A percentile compares a stretch with the other conserved stretches of the same genome.
Evolutionary conservation across 2,113 vertebrate genomes (phyloP).

Genomic region (Ranitomeya variabilis): DNA sequence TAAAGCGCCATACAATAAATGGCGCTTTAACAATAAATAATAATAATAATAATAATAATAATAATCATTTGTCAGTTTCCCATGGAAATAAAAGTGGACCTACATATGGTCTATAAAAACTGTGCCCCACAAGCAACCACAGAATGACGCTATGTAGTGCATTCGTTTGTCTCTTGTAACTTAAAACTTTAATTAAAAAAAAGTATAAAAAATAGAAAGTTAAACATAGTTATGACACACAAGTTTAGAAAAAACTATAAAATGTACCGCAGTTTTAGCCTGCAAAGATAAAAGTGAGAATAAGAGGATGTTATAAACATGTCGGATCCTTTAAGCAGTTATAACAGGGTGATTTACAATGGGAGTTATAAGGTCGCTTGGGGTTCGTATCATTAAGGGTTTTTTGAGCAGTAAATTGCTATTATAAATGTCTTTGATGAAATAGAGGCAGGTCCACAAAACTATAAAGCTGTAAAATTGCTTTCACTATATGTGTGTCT

Average conservation of each 20-base stretch:
- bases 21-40: too few relatives aligned
- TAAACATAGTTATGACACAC: too few relatives aligned
- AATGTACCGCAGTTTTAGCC: neutral
- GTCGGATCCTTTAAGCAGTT: neutral
- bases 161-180: neutral
- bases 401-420: neutral
- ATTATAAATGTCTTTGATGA: neutral
- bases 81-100: neutral
- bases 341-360: neutral
- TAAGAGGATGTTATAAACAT: neutral
- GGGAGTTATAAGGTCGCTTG: neutral
- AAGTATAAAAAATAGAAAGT: neutral
- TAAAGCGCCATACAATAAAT: too few relatives aligned
- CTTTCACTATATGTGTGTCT: neutral
- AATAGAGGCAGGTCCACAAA: neutral
- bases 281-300: neutral
- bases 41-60: too few relatives aligned
- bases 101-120: neutral
- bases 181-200: neutral
- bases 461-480: neutral
- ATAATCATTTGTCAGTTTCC: too few relatives aligned
- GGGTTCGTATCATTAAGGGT: neutral
- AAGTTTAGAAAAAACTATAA: neutral
- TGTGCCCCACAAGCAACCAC: too few relatives aligned
- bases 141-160: too few relatives aligned